Conservation (phyloP, 2,888 invertebrate species). For the Meandrusa payeni region DNA sequence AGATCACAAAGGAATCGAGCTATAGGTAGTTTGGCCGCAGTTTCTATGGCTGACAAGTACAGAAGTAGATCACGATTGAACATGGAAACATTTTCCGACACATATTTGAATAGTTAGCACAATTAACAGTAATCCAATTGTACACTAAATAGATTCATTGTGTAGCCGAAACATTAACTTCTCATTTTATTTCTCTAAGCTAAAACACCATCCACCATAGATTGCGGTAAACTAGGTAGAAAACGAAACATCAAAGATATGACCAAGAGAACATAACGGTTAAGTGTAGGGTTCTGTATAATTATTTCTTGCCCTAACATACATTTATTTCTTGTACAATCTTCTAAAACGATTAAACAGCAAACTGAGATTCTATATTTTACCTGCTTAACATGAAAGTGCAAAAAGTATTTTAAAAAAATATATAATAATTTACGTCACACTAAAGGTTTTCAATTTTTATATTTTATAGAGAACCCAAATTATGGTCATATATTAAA, state of each 20-base stretch:
- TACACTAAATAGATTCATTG: constrained; percentile 10
- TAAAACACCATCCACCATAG: constrained; percentile 17
- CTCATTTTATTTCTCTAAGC: constrained; percentile 4
- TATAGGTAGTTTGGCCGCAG: constrained; percentile 33
- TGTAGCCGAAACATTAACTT: constrained; percentile 6
- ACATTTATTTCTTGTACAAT: too few relatives aligned
- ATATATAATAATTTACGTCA: not conserved
- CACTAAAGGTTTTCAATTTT: not conserved
- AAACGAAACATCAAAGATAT: constrained; percentile 16
- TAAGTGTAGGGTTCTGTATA: constrained; percentile 12
- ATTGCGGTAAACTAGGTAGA: constrained; percentile 18
- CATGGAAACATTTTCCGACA: constrained; percentile 17
- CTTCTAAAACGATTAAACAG: too few relatives aligned
- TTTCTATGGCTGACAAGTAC: constrained; percentile 25
- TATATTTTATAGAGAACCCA: not conserved
- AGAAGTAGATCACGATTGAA: constrained; percentile 21
- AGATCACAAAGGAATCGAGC: constrained; percentile 76
- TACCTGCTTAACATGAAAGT: too few relatives aligned
- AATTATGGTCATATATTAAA: not conserved
- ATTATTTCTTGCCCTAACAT: not conserved
- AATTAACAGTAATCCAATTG: not conserved
- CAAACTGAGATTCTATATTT: too few relatives aligned
- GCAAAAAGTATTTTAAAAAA: not conserved
- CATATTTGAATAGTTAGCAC: not conserved
- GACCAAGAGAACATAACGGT: constrained; percentile 18